Evolutionary conservation across 1,140 invertebrate genomes (phyloP), one percentile per base, ranked within the genome.

Genomic region (Temnothorax curvispinosus): DNA sequence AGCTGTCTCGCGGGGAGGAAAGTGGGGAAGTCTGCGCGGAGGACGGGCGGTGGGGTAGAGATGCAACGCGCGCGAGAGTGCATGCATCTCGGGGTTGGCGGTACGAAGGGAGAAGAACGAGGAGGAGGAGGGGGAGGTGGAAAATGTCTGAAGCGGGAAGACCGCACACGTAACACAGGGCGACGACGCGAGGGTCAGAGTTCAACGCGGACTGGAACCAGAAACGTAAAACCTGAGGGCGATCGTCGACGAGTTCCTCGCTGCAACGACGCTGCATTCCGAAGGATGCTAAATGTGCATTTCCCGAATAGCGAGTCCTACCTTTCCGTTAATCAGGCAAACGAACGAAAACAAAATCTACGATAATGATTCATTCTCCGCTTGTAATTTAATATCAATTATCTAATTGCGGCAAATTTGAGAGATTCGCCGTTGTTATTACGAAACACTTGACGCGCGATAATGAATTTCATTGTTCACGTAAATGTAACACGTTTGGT

Each of bases 131-230:
- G 13, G 7, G 27, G 47, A 21, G 7, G 62, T 1, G 38, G 38
- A 62, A 41, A 35, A 35, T 13, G 77, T 44, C 52, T 67, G n/a
- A 65, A 75, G 86, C 84, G 84, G 81, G 65, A 76, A 38, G 78
- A 90, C 64, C 75, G 77, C 58, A 75, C 77, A 86, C 76, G 88
- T 90, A 87, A 87, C 85, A 77, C 88, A 32, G 88, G 58, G 77
- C 76, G 87, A 88, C 89, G 84, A 75, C 86, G 87, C 87, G 88
- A 64, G 87, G 87, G 89, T 90, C 87, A 82, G 81, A 90, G 86
- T 87, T 87, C 71, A 87, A 76, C 76, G 72, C 21, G 69, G 71
- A 38, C 50, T 77, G 81, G 84, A 91, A 84, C 58, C 89, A 90
- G 90, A 91, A 90, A 90, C 67, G 84, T 60, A 82, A 82, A 82